Conservation (phyloP, 2,797 vertebrate genomes). For the Cercopithecus neglectus region DNA sequence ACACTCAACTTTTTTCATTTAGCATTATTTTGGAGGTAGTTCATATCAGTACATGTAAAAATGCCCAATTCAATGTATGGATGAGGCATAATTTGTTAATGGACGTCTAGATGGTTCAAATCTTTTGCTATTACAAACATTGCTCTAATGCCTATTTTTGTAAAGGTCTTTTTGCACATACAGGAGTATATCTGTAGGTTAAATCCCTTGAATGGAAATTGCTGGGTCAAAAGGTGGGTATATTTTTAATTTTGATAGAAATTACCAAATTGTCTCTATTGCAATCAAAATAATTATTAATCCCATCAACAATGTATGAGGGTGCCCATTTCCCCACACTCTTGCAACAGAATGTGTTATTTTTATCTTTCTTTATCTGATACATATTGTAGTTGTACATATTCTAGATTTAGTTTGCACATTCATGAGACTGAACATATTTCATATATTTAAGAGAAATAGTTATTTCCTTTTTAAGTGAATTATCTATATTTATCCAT, state of each 20-base stretch:
- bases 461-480: neutral
- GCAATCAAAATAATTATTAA: conserved; percentile 2
- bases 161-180: neutral
- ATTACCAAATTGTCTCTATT: neutral
- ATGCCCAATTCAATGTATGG: conserved; percentile 9
- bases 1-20: neutral
- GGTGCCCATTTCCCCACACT: neutral
- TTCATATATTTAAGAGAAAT: conserved; percentile 33
- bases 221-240: neutral
- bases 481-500: neutral
- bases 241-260: conserved; percentile 24
- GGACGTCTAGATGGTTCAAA: neutral
- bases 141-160: neutral
- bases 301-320: neutral
- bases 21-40: conserved; percentile 27
- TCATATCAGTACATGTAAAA: neutral
- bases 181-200: neutral
- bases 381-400: neutral
- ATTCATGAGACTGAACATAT: conserved; percentile 7
- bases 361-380: neutral
- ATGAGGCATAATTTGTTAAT: neutral
- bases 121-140: conserved; percentile 6
- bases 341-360: neutral
- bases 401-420: conserved; percentile 27
- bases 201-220: conserved; percentile 19